A percentile compares a stretch with the other conserved stretches of the same genome.
phyloP scores from a whole-genome alignment of 2,113 vertebrate species.

The Atlantisia rogersi region DNA sequence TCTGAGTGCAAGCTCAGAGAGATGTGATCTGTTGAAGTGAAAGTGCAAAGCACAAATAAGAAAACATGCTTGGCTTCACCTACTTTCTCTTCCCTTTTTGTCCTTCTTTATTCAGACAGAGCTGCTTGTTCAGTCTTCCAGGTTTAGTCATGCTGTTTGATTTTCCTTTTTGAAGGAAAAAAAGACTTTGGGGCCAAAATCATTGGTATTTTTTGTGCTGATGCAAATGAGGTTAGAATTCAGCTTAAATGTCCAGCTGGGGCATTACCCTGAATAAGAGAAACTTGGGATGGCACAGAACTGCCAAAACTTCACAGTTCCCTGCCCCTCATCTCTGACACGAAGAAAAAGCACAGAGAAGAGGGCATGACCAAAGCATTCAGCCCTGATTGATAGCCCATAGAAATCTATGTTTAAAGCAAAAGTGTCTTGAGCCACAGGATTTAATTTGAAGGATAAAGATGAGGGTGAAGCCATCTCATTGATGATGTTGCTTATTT shows the following conservation, averaged over 20 bases:
- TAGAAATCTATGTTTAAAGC: neutral
- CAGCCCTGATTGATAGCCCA: neutral
- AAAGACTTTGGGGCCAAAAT: neutral
- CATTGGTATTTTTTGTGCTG: neutral
- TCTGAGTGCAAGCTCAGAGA: neutral
- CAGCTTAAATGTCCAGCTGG: neutral
- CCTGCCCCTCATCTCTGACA: neutral
- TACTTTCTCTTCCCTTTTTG: neutral
- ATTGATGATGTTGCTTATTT: neutral
- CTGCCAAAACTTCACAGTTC: neutral
- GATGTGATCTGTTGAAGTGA: neutral
- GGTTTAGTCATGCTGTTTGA: neutral
- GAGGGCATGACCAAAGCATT: neutral
- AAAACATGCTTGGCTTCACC: neutral
- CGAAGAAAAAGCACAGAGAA: neutral
- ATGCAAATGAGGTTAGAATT: conserved; percentile 29
- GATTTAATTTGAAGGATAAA: neutral
- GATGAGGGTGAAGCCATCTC: neutral
- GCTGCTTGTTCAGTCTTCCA: neutral
- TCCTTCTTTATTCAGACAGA: neutral
- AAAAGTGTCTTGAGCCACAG: neutral
- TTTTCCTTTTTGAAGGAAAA: conserved; percentile 13
- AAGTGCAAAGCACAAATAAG: conserved; percentile 7
- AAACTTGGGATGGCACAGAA: neutral
- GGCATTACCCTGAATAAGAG: neutral